These are phyloP conservation scores for Drosophila colorata DNA, from an alignment of 2,888 invertebrate genomes.

Conservation along the genomic window DNA sequence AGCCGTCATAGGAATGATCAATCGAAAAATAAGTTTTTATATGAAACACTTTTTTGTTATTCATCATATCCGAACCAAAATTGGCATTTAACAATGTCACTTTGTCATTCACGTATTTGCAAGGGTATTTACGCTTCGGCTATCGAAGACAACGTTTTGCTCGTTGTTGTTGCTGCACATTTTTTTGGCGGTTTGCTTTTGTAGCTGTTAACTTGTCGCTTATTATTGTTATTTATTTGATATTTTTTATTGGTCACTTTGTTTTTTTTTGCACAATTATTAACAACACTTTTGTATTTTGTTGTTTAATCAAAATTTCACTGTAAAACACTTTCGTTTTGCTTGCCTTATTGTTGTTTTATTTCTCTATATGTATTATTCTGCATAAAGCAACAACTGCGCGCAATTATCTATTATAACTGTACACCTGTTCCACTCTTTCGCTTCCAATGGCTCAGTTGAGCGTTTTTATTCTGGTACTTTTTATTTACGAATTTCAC, in stretches of 20 bases:
- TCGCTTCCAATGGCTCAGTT: slow-evolving; percentile 5
- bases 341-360: neutral
- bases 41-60: too few species aligned
- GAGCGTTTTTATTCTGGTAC: neutral
- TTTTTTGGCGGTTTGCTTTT: slow-evolving; percentile 26
- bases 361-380: slow-evolving; percentile 9
- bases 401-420: slow-evolving; percentile 9
- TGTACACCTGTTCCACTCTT: slow-evolving; percentile 11
- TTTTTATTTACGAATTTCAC: slow-evolving; percentile 38
- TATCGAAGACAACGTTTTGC: neutral
- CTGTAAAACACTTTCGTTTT: slow-evolving; percentile 42
- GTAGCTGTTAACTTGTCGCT: slow-evolving; percentile 22
- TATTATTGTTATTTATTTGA: slow-evolving; percentile 28
- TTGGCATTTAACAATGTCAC: too few species aligned
- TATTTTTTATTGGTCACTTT: slow-evolving; percentile 31
- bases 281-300: slow-evolving; percentile 44
- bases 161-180: slow-evolving; percentile 1
- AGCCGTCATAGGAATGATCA: too few species aligned
- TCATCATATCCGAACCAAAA: too few species aligned
- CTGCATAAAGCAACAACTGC: slow-evolving; percentile 1
- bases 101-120: neutral
- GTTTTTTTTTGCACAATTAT: slow-evolving; percentile 57
- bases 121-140: neutral
- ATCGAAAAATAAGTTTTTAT: too few species aligned
- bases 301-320: slow-evolving; percentile 47